phyloP scores from a whole-genome alignment of 2,797 vertebrate genomes.

The Poeciliopsis infans region DNA sequence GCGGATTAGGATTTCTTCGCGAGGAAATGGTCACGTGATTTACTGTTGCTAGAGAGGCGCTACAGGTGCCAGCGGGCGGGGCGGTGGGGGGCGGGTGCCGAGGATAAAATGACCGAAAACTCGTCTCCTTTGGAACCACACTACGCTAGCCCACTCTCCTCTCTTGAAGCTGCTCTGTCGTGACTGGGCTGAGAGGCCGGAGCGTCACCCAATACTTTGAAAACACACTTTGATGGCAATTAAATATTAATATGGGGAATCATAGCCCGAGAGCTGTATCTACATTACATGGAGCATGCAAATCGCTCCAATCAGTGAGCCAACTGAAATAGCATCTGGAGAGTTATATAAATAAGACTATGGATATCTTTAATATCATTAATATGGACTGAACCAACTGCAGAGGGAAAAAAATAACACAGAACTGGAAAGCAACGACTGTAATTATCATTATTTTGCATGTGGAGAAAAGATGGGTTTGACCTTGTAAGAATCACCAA shows the following conservation, averaged over 20 bases:
- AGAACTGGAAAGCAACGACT: constrained; percentile 49
- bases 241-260: constrained; percentile 82
- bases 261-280: constrained; percentile 80
- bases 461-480: constrained; percentile 19
- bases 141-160: constrained; percentile 53
- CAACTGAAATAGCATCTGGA: constrained; percentile 78
- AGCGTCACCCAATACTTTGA: constrained; percentile 79
- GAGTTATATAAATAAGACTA: constrained; percentile 73
- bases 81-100: constrained; percentile 16
- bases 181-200: constrained; percentile 64
- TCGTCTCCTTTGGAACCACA: constrained; percentile 70
- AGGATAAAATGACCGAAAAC: constrained; percentile 81
- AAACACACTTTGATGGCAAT: constrained; percentile 73
- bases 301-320: constrained; percentile 76
- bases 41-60: constrained; percentile 82
- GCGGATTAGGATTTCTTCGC: constrained; percentile 80
- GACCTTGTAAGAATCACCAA: constrained; percentile 26
- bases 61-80: constrained; percentile 76
- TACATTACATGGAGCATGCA: constrained; percentile 75
- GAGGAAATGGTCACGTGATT: constrained; percentile 87
- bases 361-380: constrained; percentile 70
- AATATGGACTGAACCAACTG: constrained; percentile 60
- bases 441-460: constrained; percentile 59
- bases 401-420: constrained; percentile 47
- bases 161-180: constrained; percentile 69